A percentile compares a stretch with the other conserved stretches of the same genome.
phyloP scores from a whole-genome alignment of 2,888 invertebrate species.

The Nemapogon koenigi region DNA sequence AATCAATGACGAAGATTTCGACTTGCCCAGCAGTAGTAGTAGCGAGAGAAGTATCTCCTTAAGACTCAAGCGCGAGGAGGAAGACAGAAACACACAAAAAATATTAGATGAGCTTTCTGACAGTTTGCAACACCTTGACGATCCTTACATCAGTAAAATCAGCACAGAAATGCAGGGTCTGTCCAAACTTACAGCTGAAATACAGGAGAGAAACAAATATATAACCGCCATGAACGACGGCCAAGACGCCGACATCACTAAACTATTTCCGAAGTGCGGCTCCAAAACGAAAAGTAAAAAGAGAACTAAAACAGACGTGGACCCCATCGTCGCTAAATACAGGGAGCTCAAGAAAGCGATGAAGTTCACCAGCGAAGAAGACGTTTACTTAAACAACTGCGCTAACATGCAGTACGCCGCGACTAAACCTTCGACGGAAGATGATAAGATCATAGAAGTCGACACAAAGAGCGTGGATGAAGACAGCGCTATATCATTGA shows the following conservation, averaged over 20 bases:
- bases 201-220: slow-evolving; percentile 66
- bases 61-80: slow-evolving; percentile 52
- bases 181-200: slow-evolving; percentile 63
- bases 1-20: slow-evolving; percentile 59
- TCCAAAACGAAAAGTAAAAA: slow-evolving; percentile 59
- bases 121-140: slow-evolving; percentile 63
- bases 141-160: slow-evolving; percentile 66
- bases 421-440: slow-evolving; percentile 32
- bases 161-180: slow-evolving; percentile 65
- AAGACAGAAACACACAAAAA: slow-evolving; percentile 54
- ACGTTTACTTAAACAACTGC: slow-evolving; percentile 51
- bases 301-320: slow-evolving; percentile 48
- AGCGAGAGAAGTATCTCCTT: slow-evolving; percentile 60
- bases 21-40: slow-evolving; percentile 55
- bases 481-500: slow-evolving; percentile 53
- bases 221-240: slow-evolving; percentile 61
- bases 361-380: slow-evolving; percentile 52
- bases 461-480: slow-evolving; percentile 56
- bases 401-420: slow-evolving; percentile 48
- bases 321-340: slow-evolving; percentile 56
- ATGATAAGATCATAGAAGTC: slow-evolving; percentile 42
- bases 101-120: slow-evolving; percentile 53
- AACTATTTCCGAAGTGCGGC: slow-evolving; percentile 54
- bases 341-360: slow-evolving; percentile 51
- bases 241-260: slow-evolving; percentile 50